Evolutionary conservation across 1,140 invertebrate genomes (phyloP), one percentile per base, ranked within the genome.

Genomic region (Macrosteles quadrilineatus): DNA sequence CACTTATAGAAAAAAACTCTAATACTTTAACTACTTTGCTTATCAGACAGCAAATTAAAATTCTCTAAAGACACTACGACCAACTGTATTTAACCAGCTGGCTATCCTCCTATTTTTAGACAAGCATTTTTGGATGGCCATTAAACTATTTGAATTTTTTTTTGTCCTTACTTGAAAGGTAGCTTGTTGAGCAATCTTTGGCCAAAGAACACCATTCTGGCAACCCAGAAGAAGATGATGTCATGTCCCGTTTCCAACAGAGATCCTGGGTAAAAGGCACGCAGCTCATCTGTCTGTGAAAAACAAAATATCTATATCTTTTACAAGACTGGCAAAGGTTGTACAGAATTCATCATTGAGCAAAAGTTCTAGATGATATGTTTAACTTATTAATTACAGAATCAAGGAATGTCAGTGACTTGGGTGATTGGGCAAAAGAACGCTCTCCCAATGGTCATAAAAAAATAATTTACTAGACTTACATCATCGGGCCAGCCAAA

Each of bases 221-320:
- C 97, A 2, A 99, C 98, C 98, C 98, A 99, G 82, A 99, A 99
- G 86, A 99, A 99, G 19, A 99, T 81, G 77, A 99, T 99, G 80
- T 95, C 98, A 79, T 98, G 95, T 0, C 98, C 98, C 4, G 98
- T 99, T 83, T 99, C 98, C 73, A 99, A 81, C 17, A 99, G 81
- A 1, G 90, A 89, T 1, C 93, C 94, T 1, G 98, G 98, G 84
- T 98, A 99, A 82, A 97, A 99, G 0, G 89, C 87, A 78, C 91
- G 80, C 3, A 87, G 77, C 29, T 88, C 87, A 32, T 84, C 78
- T 0, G 84, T 87, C 84, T 88, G 68, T 68, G 76, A 76, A 32
- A 73, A 73, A 76, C 69, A 68, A 73, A 40, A n/a, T n/a, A n/a
- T n/a, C n/a, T n/a, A n/a, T n/a, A 12, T 0, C 31, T 21, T n/a